Conservation (phyloP, 2,113 vertebrate genomes). For the Tragulus kanchil region DNA sequence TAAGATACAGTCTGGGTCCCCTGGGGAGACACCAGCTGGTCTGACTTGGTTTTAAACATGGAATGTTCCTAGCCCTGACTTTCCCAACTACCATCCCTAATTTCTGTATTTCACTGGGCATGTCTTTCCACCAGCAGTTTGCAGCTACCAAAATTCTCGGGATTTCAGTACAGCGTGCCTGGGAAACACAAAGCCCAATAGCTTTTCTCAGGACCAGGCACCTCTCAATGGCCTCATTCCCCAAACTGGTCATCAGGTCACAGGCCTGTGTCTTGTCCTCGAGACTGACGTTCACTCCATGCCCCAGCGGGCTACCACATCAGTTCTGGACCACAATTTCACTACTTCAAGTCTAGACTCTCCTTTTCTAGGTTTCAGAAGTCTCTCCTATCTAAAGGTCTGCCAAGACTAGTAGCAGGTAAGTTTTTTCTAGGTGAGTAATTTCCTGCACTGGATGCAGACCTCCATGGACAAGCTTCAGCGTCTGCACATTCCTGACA, state of each 20-base stretch:
- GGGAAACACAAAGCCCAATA: neutral
- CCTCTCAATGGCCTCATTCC: neutral
- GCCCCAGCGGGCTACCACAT: neutral
- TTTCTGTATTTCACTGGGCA: rapidly evolving
- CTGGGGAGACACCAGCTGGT: rapidly evolving
- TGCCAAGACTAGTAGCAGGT: neutral
- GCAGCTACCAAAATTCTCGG: neutral
- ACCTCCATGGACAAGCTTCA: neutral
- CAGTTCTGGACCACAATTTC: neutral
- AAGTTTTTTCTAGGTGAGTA: neutral
- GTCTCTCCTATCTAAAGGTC: neutral
- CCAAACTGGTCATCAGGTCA: neutral
- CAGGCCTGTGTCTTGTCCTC: rapidly evolving
- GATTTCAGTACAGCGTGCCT: too few relatives aligned
- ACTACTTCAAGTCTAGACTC: neutral
- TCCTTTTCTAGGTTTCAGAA: neutral
- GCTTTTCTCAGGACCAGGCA: neutral
- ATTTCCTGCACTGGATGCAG: neutral
- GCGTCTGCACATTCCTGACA: neutral
- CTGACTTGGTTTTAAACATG: neutral
- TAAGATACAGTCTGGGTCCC: neutral
- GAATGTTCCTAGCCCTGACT: neutral
- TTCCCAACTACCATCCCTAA: rapidly evolving
- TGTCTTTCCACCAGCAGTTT: rapidly evolving
- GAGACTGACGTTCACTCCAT: neutral